Evolutionary conservation across 2,797 vertebrate species (phyloP), one percentile per base, ranked within the genome.

Genomic region (Poecilia gillii): DNA sequence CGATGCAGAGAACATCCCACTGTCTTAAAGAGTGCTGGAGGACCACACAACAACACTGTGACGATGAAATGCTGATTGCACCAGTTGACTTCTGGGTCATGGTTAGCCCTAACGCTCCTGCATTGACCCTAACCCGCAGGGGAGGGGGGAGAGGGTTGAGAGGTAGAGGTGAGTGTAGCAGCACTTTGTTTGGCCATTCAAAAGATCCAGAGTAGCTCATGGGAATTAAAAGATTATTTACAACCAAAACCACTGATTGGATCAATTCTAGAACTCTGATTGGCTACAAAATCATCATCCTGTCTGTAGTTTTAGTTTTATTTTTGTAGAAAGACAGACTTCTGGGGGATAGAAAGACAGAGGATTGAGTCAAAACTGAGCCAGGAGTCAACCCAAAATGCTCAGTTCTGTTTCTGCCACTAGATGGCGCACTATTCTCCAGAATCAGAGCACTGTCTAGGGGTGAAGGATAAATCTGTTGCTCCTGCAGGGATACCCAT

Each of bases 161-260:
- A 94, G 94, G 93, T 93, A 93, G 92, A 95, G 93, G 94, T 95
- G 93, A 94, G 94, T 94, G 89, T 90, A 91, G 92, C 88, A 90
- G 90, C 92, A 88, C 81, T 89, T 88, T 85, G 81, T n/a, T 90
- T 91, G 91, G 92, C 92, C 93, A 85, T 90, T 92, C 83, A 89
- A 64, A 46, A 90, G 75, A 81, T 90, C 84, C 79, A 81, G 85
- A 87, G 76, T 77, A 77, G 76, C 74, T 91, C 74, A 84, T 47
- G 81, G 71, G 66, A 79, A 78, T 76, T 74, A 28, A 81, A 84
- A 79, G 41, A 43, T 14, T 5, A 70, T 43, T 70, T 68, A 41
- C 53, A 71, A 78, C 28, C 46, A 82, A 72, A 91, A 78, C 80
- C 83, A 87, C 86, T 82, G 83, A n/a, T 83, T 78, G 64, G 64